Percentiles rank a stretch among this genome's conserved stretches.
Conservation (phyloP, 2,888 invertebrate species). For the Prosopocoilus inquinatus region DNA sequence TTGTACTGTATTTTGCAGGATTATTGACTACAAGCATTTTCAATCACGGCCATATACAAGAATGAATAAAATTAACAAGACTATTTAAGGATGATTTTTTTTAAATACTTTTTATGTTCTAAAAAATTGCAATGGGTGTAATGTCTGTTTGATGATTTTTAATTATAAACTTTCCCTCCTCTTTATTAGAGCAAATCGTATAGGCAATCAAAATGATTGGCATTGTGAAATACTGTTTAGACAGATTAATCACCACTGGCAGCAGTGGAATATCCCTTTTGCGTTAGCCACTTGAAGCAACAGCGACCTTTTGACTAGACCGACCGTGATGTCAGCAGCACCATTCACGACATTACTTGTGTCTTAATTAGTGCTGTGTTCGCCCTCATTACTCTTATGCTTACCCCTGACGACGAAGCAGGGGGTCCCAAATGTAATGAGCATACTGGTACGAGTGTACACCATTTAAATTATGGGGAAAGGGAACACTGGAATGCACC, state of each 20-base stretch:
- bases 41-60: too few species aligned
- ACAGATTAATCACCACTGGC: slow-evolving; percentile 43
- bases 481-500: slow-evolving; percentile 10
- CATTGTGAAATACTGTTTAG: slow-evolving; percentile 36
- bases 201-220: slow-evolving; percentile 42
- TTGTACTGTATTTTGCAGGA: too few species aligned
- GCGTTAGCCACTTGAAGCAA: slow-evolving; percentile 42
- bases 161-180: too few species aligned
- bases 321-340: slow-evolving; percentile 29
- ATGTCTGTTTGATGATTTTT: too few species aligned
- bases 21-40: too few species aligned
- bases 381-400: slow-evolving; percentile 15
- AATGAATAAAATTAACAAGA: too few species aligned
- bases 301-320: slow-evolving; percentile 37
- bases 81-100: too few species aligned
- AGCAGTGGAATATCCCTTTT: slow-evolving; percentile 40
- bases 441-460: slow-evolving; percentile 5
- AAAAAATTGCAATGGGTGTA: too few species aligned
- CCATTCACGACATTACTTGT: slow-evolving; percentile 30
- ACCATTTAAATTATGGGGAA: slow-evolving; percentile 9
- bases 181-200: slow-evolving; percentile 33
- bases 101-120: too few species aligned
- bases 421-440: not conserved
- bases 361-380: slow-evolving; percentile 37
- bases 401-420: not conserved